A percentile compares a stretch with the other conserved stretches of the same genome.
phyloP scores from a whole-genome alignment of 2,888 invertebrate genomes.

The Amiota minor region DNA sequence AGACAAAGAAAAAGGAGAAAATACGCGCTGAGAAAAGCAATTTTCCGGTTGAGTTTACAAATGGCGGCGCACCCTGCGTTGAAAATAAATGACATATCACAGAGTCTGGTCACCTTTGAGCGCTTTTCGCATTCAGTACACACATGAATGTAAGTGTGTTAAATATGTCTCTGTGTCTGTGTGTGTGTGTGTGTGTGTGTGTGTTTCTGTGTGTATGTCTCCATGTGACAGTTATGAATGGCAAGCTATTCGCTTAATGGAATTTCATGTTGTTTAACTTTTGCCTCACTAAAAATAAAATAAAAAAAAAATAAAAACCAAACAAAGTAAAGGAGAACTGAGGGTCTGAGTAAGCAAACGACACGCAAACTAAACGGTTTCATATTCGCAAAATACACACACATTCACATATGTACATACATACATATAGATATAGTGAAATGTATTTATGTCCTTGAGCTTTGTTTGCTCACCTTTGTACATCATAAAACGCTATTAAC shows the following conservation, averaged over 20 bases:
- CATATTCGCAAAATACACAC: slow-evolving; percentile 10
- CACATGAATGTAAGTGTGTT: slow-evolving; percentile 3
- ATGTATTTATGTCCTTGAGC: slow-evolving; percentile 37
- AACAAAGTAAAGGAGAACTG: too few species aligned
- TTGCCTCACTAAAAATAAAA: slow-evolving; percentile 38
- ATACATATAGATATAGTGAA: background rate
- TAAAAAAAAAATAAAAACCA: slow-evolving; percentile 24
- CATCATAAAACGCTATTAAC: slow-evolving; percentile 67
- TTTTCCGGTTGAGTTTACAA: slow-evolving; percentile 64
- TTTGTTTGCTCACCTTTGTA: slow-evolving; percentile 36
- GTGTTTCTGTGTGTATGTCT: slow-evolving; percentile 28
- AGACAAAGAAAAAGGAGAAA: slow-evolving; percentile 10
- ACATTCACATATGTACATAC: background rate
- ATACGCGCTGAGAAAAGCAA: slow-evolving; percentile 60
- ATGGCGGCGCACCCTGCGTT: slow-evolving; percentile 52
- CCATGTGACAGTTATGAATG: slow-evolving; percentile 58
- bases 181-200: slow-evolving; percentile 7
- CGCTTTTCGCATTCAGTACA: slow-evolving; percentile 11
- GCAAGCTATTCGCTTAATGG: slow-evolving; percentile 61
- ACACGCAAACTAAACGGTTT: slow-evolving; percentile 23
- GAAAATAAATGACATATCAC: slow-evolving; percentile 63
- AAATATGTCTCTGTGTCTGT: background rate
- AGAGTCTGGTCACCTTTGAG: slow-evolving; percentile 59
- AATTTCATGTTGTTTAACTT: slow-evolving; percentile 62
- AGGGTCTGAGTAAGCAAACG: background rate